These are phyloP conservation scores for Hirtodrosophila alboralis DNA, from an alignment of 2,888 invertebrate genomes.

Conservation along the genomic window DNA sequence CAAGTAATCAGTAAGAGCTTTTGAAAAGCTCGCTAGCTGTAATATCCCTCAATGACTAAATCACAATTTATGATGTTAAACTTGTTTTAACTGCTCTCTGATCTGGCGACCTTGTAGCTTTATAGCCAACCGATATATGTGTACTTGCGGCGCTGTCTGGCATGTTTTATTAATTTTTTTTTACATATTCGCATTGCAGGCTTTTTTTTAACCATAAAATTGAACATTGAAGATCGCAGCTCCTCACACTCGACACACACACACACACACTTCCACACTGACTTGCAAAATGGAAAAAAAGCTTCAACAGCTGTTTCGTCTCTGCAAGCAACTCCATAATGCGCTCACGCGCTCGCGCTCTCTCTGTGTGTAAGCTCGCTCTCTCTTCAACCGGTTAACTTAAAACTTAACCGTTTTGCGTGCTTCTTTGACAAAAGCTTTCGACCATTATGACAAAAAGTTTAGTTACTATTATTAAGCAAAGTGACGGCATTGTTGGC, in stretches of 20 bases:
- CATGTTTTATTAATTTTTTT: conserved; percentile 11
- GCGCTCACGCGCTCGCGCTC: conserved; percentile 1
- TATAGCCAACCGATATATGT: too few species aligned
- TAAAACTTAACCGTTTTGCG: conserved; percentile 43
- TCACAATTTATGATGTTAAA: conserved; percentile 13
- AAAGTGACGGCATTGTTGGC: conserved; percentile 70
- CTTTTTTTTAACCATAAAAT: not conserved
- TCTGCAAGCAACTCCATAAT: conserved; percentile 15
- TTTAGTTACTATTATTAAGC: conserved; percentile 82
- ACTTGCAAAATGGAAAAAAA: conserved; percentile 7
- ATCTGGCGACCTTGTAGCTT: conserved; percentile 34
- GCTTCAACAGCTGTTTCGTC: conserved; percentile 42
- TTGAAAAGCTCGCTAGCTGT: conserved; percentile 8
- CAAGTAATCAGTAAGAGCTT: not conserved
- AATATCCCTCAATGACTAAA: too few species aligned
- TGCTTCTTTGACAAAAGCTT: conserved; percentile 43
- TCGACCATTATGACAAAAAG: conserved; percentile 25
- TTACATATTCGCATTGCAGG: conserved; percentile 11
- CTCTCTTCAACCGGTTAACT: conserved; percentile 27
- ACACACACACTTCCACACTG: not conserved
- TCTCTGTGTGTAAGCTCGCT: conserved; percentile 6
- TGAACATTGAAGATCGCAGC: not conserved
- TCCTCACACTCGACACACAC: conserved; percentile 1
- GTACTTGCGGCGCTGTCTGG: conserved; percentile 6
- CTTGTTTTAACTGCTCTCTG: conserved; percentile 21